Conservation (phyloP, 2,797 vertebrate genomes). For the Ceyx erithaca region DNA sequence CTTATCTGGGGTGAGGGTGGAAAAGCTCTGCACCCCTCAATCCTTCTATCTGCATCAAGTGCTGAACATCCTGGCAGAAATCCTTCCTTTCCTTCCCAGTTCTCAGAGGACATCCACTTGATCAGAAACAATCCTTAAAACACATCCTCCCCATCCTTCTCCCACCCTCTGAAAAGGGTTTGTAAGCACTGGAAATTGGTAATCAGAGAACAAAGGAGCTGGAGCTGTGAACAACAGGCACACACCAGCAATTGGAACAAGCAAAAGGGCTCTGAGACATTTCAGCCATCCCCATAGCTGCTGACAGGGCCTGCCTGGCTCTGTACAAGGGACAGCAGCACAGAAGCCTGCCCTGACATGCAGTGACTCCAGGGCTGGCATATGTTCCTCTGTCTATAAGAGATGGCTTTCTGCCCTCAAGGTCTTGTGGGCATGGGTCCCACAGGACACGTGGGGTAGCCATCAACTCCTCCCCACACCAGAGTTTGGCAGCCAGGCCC, state of each 20-base stretch:
- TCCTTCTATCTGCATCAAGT: background rate
- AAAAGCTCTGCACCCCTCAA: background rate
- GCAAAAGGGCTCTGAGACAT: constrained; percentile 15
- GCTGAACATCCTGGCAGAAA: background rate
- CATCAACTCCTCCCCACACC: background rate
- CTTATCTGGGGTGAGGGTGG: background rate
- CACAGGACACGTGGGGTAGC: background rate
- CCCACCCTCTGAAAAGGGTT: background rate
- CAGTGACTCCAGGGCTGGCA: background rate
- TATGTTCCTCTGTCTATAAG: background rate
- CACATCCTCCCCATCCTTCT: background rate
- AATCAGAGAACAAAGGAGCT: background rate
- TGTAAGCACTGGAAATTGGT: background rate
- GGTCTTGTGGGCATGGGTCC: background rate
- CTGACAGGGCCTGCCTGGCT: background rate
- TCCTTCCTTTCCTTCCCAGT: background rate
- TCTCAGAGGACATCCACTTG: background rate
- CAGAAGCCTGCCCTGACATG: background rate
- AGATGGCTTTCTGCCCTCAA: constrained; percentile 16
- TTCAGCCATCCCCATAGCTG: constrained; percentile 5
- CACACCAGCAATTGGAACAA: background rate
- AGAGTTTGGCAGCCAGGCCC: constrained; percentile 2
- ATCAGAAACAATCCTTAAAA: background rate
- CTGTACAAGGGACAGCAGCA: background rate
- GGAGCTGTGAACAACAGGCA: constrained; percentile 16